Percentiles rank a stretch among this genome's conserved stretches.
These are phyloP conservation scores for Lagocephalus sceleratus DNA, from an alignment of 2,797 vertebrate species.

Conservation along the genomic window DNA sequence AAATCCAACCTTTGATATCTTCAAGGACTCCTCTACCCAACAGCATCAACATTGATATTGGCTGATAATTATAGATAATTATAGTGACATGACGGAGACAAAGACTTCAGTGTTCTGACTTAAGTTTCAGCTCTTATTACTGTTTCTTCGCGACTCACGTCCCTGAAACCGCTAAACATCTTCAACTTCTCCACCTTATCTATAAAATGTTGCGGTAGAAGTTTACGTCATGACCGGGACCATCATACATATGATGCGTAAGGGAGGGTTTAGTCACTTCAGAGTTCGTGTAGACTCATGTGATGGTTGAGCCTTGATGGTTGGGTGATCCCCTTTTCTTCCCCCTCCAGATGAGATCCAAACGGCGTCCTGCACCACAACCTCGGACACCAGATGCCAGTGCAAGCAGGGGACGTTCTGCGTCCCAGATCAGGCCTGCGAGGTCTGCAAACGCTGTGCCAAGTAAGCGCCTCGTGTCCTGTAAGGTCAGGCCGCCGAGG, in stretches of 20 bases:
- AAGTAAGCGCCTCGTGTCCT: conserved; percentile 53
- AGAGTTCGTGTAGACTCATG: too few species aligned
- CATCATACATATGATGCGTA: too few species aligned
- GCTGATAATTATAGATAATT: conserved; percentile 4
- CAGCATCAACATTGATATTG: not conserved
- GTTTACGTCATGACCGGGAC: too few species aligned
- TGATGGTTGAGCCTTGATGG: too few species aligned
- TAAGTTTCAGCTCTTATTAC: not conserved
- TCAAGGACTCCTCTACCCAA: not conserved
- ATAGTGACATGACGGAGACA: not conserved
- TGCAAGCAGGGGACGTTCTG: conserved; percentile 74
- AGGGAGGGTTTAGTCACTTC: too few species aligned
- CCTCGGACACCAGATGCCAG: conserved; percentile 71
- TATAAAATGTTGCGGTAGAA: too few species aligned
- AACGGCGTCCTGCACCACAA: conserved; percentile 63
- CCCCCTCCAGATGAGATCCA: conserved; percentile 65
- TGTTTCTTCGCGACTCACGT: not conserved
- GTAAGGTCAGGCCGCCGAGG: not conserved
- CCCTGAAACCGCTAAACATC: too few species aligned
- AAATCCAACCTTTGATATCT: not conserved
- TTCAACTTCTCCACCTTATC: too few species aligned
- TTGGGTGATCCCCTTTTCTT: not conserved
- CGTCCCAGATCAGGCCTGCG: conserved; percentile 78
- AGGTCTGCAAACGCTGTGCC: conserved; percentile 80
- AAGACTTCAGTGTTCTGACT: not conserved